Evolutionary conservation across 2,888 invertebrate species (phyloP).

Genomic region (Nymphalis c-album): DNA sequence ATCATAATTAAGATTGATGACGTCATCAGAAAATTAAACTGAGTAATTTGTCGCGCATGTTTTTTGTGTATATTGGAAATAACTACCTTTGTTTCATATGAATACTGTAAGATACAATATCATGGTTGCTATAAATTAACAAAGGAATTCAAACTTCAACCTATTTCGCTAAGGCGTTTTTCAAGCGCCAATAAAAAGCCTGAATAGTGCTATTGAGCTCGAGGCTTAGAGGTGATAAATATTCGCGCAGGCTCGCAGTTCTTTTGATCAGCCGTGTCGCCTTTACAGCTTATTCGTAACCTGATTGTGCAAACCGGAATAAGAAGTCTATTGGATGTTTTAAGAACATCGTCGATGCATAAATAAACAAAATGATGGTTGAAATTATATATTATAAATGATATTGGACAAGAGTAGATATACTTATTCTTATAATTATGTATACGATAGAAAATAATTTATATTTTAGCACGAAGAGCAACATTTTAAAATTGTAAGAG

Average conservation of each 20-base stretch:
- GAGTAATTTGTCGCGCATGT: too few relatives aligned
- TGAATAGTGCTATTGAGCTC: constrained; percentile 47
- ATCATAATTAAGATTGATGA: too few relatives aligned
- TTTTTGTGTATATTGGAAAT: not conserved
- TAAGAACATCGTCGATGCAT: not conserved
- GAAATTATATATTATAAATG: not conserved
- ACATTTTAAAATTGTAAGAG: too few relatives aligned
- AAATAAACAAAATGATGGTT: not conserved
- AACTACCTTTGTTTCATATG: not conserved
- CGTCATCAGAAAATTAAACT: too few relatives aligned
- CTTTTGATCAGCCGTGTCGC: constrained; percentile 56
- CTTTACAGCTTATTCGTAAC: constrained; percentile 48
- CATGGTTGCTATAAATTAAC: constrained; percentile 1
- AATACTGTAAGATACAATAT: not conserved
- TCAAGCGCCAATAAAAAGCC: constrained; percentile 12
- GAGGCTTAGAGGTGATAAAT: constrained; percentile 50
- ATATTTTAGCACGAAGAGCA: too few relatives aligned
- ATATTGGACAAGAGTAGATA: too few relatives aligned
- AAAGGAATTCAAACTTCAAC: constrained; percentile 5
- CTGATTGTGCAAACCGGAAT: constrained; percentile 59
- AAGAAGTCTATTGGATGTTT: constrained; percentile 10
- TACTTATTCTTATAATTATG: too few relatives aligned
- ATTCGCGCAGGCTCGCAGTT: constrained; percentile 47
- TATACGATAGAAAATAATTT: too few relatives aligned
- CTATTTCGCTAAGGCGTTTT: constrained; percentile 11